Conservation (phyloP, 2,888 invertebrate species). For the Eupithecia insigniata region DNA sequence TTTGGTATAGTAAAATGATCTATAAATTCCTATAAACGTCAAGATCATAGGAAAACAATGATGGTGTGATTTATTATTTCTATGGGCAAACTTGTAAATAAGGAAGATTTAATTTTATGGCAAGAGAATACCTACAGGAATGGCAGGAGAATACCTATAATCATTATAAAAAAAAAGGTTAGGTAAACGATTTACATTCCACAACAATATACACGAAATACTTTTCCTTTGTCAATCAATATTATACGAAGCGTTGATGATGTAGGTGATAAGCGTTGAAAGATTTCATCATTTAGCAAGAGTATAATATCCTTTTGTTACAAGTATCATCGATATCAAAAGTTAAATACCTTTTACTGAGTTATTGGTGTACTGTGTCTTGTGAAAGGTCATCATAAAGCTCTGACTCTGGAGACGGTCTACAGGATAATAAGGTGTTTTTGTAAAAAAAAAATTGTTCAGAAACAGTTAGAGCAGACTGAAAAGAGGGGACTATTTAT, state of each 20-base stretch:
- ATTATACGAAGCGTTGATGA: neutral
- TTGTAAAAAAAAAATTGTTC: neutral
- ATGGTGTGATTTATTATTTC: too few relatives aligned
- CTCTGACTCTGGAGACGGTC: neutral
- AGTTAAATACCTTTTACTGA: conserved; percentile 58
- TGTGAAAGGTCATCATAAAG: conserved; percentile 57
- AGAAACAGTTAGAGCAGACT: neutral
- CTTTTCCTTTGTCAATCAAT: neutral
- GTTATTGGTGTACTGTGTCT: conserved; percentile 56
- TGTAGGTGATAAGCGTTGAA: neutral
- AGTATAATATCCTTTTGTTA: conserved; percentile 41
- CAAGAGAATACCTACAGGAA: too few relatives aligned
- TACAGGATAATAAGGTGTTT: neutral
- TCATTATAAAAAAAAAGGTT: neutral
- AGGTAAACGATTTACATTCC: neutral
- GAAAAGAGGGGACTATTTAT: neutral
- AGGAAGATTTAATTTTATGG: neutral
- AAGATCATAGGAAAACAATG: too few relatives aligned
- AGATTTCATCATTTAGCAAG: conserved; percentile 34
- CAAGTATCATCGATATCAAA: conserved; percentile 44
- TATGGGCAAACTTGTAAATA: too few relatives aligned
- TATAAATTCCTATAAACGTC: too few relatives aligned
- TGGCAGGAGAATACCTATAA: too few relatives aligned
- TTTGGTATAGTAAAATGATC: too few relatives aligned
- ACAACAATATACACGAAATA: neutral